A percentile compares a stretch with the other conserved stretches of the same genome.
phyloP scores from a whole-genome alignment of 92 coral and sea anemone genomes.

The Virgularia gustaviana region DNA sequence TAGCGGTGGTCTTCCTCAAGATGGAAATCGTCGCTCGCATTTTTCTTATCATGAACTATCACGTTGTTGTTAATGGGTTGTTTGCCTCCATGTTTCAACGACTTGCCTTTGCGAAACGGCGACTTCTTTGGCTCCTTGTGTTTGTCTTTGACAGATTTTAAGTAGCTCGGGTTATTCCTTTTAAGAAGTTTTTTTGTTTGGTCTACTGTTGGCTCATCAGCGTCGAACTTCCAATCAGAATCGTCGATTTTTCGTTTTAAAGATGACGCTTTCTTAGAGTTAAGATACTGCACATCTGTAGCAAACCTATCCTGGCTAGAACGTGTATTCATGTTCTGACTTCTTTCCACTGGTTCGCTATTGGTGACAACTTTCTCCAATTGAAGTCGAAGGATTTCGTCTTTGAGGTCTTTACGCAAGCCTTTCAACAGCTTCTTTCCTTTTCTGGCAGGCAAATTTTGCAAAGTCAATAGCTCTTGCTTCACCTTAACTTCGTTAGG shows the following conservation, averaged over 20 bases:
- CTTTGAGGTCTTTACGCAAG: constrained; percentile 21
- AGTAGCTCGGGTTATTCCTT: background rate
- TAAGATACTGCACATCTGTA: constrained; percentile 27
- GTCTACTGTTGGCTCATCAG: too few species aligned
- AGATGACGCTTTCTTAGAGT: constrained; percentile 20
- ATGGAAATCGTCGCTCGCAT: background rate
- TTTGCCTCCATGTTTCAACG: background rate
- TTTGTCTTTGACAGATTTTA: background rate
- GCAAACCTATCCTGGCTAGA: constrained; percentile 37
- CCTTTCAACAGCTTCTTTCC: constrained; percentile 25
- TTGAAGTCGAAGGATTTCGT: constrained; percentile 30
- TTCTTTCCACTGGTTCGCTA: constrained; percentile 37
- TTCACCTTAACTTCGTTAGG: constrained; percentile 24
- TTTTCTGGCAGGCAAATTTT: constrained; percentile 10
- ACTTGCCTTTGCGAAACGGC: background rate
- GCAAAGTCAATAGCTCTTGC: constrained; percentile 40
- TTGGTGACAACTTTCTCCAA: constrained; percentile 14
- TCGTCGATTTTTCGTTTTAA: too few species aligned
- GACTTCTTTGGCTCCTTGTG: background rate
- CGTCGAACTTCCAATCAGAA: too few species aligned
- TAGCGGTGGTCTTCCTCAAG: background rate
- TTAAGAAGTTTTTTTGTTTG: too few species aligned
- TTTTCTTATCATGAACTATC: background rate
- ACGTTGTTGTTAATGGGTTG: background rate
- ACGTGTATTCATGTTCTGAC: too few species aligned